phyloP scores from a whole-genome alignment of 2,113 vertebrate genomes.

The Pseudorectes ferrugineus region DNA sequence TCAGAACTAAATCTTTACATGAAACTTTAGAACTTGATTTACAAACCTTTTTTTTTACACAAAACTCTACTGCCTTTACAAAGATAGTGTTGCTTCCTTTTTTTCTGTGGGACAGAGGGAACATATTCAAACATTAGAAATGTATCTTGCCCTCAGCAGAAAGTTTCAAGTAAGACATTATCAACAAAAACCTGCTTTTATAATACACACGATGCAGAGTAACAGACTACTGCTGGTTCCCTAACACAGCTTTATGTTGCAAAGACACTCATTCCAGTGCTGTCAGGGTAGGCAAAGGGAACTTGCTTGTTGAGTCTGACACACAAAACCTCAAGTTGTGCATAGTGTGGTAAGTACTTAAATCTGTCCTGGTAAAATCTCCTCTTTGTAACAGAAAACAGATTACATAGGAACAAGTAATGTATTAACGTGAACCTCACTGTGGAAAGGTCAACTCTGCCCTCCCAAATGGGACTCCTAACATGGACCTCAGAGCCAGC shows the following conservation, averaged over 20 bases:
- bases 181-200: neutral
- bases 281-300: neutral
- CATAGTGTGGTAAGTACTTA: accelerated
- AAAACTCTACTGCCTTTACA: neutral
- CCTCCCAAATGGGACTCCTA: neutral
- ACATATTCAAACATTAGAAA: neutral
- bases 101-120: neutral
- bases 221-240: neutral
- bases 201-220: neutral
- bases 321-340: neutral
- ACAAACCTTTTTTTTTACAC: neutral
- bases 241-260: neutral
- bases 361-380: neutral
- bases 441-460: neutral
- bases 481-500: neutral
- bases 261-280: neutral
- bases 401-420: neutral
- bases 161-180: neutral
- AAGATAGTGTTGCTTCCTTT: neutral
- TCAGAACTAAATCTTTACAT: neutral
- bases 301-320: accelerated
- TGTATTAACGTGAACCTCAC: accelerated
- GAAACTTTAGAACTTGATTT: neutral
- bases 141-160: neutral
- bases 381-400: neutral